Conservation (phyloP, 2,888 invertebrate species). For the Ashinkailepas kermadecensis region DNA sequence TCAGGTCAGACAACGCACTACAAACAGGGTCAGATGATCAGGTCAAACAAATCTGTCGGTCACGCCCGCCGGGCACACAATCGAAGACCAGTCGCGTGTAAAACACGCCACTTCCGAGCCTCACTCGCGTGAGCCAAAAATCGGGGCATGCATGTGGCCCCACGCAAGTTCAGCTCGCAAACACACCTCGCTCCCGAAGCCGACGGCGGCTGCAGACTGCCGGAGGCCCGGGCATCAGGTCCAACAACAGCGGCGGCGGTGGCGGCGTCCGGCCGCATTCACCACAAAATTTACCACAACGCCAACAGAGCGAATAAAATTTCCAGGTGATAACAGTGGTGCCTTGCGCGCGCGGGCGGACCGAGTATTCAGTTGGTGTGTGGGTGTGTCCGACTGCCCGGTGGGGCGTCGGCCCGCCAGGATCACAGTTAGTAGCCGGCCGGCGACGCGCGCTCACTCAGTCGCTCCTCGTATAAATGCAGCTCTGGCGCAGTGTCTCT, state of each 20-base stretch:
- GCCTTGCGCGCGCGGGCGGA: background rate
- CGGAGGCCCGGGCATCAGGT: too few species aligned
- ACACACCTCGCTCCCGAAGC: too few species aligned
- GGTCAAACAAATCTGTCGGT: background rate
- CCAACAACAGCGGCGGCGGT: too few species aligned
- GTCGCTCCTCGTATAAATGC: slow-evolving; percentile 9
- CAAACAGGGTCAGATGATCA: background rate
- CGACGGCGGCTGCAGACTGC: too few species aligned
- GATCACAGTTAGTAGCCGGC: slow-evolving; percentile 4
- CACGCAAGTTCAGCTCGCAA: too few species aligned
- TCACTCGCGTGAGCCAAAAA: too few species aligned
- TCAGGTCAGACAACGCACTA: background rate
- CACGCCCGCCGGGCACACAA: background rate
- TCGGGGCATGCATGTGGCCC: too few species aligned
- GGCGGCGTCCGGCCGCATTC: too few species aligned
- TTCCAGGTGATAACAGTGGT: slow-evolving; percentile 12
- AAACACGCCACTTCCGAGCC: background rate
- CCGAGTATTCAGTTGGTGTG: background rate
- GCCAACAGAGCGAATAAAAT: slow-evolving; percentile 16
- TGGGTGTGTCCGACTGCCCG: background rate
- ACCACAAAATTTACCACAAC: slow-evolving; percentile 6
- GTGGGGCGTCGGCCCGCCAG: background rate
- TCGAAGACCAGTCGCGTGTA: background rate
- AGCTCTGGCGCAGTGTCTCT: background rate
- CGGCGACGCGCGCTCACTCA: background rate